phyloP scores from a whole-genome alignment of 2,797 vertebrate species.

The Cottoperca gobio region DNA sequence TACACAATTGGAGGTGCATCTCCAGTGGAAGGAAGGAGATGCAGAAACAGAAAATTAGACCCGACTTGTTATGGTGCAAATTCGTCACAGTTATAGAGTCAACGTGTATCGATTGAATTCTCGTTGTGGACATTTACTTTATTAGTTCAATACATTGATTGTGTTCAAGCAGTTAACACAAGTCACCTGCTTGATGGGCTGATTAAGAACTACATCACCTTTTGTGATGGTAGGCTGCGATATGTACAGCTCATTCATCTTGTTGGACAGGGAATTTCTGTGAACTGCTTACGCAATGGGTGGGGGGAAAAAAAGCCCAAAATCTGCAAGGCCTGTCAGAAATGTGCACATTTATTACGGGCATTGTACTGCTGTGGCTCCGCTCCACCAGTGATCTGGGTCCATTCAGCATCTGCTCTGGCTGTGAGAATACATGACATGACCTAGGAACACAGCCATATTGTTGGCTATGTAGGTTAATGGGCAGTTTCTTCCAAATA shows the following conservation, averaged over 20 bases:
- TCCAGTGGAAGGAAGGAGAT: not conserved
- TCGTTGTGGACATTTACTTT: not conserved
- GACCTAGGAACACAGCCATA: slow-evolving; percentile 23
- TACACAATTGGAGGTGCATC: not conserved
- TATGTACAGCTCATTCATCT: not conserved
- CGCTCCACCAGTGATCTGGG: slow-evolving; percentile 29
- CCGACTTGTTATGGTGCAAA: not conserved
- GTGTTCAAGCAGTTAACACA: not conserved
- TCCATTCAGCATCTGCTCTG: slow-evolving; percentile 49
- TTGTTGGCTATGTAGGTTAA: slow-evolving; percentile 31
- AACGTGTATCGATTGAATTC: not conserved
- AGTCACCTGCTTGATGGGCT: not conserved
- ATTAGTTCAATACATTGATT: not conserved
- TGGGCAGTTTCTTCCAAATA: slow-evolving; percentile 28
- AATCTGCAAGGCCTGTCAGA: slow-evolving; percentile 12
- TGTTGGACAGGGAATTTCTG: slow-evolving; percentile 1
- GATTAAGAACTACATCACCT: slow-evolving; percentile 26
- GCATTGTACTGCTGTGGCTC: slow-evolving; percentile 5
- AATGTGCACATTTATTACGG: slow-evolving; percentile 17
- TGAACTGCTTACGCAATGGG: slow-evolving; percentile 4
- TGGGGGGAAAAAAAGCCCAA: not conserved
- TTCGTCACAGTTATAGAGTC: not conserved
- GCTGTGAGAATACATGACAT: slow-evolving; percentile 24
- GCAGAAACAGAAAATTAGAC: not conserved
- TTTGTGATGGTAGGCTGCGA: not conserved